Percentiles rank a stretch among this genome's conserved stretches.
phyloP scores from a whole-genome alignment of 2,113 vertebrate genomes.

The Lamprologus callipterus region DNA sequence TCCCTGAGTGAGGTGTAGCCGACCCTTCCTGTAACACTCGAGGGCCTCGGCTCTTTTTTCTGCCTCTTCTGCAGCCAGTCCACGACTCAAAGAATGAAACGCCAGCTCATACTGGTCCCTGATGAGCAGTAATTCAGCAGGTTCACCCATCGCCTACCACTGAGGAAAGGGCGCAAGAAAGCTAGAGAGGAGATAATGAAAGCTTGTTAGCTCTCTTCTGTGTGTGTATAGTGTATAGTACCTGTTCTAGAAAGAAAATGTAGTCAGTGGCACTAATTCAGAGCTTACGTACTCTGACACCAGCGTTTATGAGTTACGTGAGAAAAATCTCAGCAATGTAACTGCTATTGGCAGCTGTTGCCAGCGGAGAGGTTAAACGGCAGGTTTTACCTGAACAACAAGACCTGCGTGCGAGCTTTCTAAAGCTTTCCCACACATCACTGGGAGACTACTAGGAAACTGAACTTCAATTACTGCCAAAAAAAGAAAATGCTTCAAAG shows the following conservation, averaged over 20 bases:
- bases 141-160: conserved; percentile 34
- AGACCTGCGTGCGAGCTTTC: background rate
- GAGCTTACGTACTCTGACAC: background rate
- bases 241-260: background rate
- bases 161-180: background rate
- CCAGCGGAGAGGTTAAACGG: background rate
- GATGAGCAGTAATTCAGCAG: conserved; percentile 75
- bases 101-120: conserved; percentile 80
- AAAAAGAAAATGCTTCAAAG: background rate
- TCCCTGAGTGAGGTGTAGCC: conserved; percentile 76
- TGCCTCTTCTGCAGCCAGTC: conserved; percentile 76
- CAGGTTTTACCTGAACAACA: conserved; percentile 47
- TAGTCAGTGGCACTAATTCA: background rate
- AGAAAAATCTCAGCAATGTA: background rate
- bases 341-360: background rate
- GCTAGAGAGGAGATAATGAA: background rate
- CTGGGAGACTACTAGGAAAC: background rate
- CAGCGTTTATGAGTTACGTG: background rate
- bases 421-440: background rate
- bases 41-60: conserved; percentile 75
- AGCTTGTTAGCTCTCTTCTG: background rate
- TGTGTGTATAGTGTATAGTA: background rate
- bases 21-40: conserved; percentile 75
- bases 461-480: background rate
- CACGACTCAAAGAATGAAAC: conserved; percentile 77